Conservation (phyloP, 2,113 vertebrate genomes). For the Alexandromys fortis region DNA sequence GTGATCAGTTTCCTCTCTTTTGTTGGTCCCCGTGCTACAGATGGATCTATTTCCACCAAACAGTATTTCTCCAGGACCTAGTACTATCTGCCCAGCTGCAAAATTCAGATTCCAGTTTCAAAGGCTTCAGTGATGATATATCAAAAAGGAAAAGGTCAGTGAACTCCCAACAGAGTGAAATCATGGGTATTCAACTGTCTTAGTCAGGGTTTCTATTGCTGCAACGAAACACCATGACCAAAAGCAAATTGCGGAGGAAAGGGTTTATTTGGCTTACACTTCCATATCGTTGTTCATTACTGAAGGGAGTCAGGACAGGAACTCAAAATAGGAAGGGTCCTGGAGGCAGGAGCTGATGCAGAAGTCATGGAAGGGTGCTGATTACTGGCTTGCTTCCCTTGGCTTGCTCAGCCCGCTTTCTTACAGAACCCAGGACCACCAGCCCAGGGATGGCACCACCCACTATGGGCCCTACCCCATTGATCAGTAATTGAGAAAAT, state of each 20-base stretch:
- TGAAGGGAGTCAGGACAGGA: not conserved
- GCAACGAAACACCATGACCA: not conserved
- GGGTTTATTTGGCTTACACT: not conserved
- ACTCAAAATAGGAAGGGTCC: not conserved
- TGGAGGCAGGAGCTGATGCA: not conserved
- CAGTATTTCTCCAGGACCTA: not conserved
- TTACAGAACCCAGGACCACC: not conserved
- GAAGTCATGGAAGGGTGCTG: not conserved
- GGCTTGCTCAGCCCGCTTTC: not conserved
- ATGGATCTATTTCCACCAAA: not conserved
- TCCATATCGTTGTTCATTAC: not conserved
- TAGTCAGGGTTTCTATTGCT: not conserved
- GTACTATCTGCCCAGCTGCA: not conserved
- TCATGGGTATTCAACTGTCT: not conserved
- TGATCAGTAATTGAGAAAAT: not conserved
- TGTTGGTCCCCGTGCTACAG: not conserved
- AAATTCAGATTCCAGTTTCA: not conserved
- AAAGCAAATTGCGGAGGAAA: not conserved
- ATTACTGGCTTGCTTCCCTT: not conserved
- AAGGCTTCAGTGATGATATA: not conserved
- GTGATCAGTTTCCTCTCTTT: not conserved
- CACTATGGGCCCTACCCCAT: not conserved
- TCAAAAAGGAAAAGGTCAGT: not conserved
- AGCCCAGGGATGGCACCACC: not conserved
- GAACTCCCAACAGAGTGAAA: not conserved